Evolutionary conservation across 2,888 invertebrate genomes (phyloP).

Genomic region (Apeira syringaria): DNA sequence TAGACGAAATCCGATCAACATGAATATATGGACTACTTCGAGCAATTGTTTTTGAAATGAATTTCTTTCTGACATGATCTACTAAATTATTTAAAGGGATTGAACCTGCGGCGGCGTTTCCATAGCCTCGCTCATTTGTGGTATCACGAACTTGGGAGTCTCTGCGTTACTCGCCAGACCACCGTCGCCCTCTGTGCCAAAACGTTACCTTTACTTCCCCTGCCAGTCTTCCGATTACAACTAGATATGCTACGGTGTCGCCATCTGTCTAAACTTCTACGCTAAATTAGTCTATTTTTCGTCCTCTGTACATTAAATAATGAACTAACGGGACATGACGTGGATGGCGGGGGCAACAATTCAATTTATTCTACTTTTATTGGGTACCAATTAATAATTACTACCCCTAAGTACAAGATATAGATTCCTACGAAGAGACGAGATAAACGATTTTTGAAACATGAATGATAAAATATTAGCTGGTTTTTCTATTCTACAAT

Average conservation of each 20-base stretch:
- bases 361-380: no score
- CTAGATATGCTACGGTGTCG: constrained; percentile 10
- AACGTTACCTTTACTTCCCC: constrained; percentile 6
- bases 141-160: constrained; percentile 70
- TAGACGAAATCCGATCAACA: no score
- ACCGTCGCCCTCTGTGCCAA: constrained; percentile 66
- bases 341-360: no score
- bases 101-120: constrained; percentile 60
- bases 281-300: not conserved
- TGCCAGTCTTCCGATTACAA: not conserved
- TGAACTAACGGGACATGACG: no score
- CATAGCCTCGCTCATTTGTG: constrained; percentile 63
- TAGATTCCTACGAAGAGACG: no score
- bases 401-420: no score
- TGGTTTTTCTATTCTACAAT: no score
- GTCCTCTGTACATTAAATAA: not conserved
- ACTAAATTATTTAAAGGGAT: not conserved
- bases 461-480: no score
- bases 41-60: no score
- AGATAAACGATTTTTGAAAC: no score
- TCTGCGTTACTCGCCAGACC: constrained; percentile 62
- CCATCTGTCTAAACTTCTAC: not conserved
- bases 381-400: no score
- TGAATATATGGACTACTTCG: no score
- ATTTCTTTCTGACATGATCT: not conserved